A percentile compares a stretch with the other conserved stretches of the same genome.
phyloP scores from a whole-genome alignment of 2,888 invertebrate genomes.

The Drosophila niveifrons region DNA sequence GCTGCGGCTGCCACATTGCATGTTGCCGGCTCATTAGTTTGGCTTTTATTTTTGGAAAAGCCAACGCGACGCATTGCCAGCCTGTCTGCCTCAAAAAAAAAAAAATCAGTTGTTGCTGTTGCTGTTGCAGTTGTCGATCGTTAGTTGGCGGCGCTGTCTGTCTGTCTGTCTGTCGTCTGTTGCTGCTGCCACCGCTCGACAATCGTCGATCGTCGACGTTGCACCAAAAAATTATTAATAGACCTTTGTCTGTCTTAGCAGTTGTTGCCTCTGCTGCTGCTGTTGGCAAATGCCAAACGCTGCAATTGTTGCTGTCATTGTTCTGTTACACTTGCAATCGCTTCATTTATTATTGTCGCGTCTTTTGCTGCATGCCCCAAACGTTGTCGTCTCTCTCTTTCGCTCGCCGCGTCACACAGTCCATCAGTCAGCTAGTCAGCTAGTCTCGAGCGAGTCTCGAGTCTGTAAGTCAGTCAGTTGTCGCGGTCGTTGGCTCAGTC shows the following conservation, averaged over 20 bases:
- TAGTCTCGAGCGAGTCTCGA: slow-evolving; percentile 36
- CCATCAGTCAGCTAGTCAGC: slow-evolving; percentile 25
- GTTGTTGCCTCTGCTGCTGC: slow-evolving; percentile 58
- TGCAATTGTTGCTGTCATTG: slow-evolving; percentile 81
- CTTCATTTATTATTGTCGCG: slow-evolving; percentile 81
- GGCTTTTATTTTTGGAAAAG: slow-evolving; percentile 81
- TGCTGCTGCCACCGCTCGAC: too few relatives aligned
- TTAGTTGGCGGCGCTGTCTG: too few relatives aligned
- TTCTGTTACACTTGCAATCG: slow-evolving; percentile 82
- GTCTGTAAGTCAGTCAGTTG: slow-evolving; percentile 68
- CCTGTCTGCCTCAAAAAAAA: slow-evolving; percentile 62
- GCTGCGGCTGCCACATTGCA: slow-evolving; percentile 69
- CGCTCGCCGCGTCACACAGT: slow-evolving; percentile 8
- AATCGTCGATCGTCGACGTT: too few relatives aligned
- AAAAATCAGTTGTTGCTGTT: slow-evolving; percentile 39
- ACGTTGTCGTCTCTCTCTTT: neutral
- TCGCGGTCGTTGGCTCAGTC: slow-evolving; percentile 77
- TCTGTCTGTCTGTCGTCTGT: too few relatives aligned
- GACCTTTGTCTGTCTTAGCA: slow-evolving; percentile 75
- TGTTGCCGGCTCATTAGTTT: slow-evolving; percentile 82
- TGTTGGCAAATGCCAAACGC: slow-evolving; percentile 81
- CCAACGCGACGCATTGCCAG: slow-evolving; percentile 80
- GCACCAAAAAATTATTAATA: slow-evolving; percentile 75
- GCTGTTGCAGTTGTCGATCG: slow-evolving; percentile 62
- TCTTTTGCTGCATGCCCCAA: slow-evolving; percentile 36